phyloP scores from a whole-genome alignment of 2,797 vertebrate species.

The Myoxocephalus aenaeus region DNA sequence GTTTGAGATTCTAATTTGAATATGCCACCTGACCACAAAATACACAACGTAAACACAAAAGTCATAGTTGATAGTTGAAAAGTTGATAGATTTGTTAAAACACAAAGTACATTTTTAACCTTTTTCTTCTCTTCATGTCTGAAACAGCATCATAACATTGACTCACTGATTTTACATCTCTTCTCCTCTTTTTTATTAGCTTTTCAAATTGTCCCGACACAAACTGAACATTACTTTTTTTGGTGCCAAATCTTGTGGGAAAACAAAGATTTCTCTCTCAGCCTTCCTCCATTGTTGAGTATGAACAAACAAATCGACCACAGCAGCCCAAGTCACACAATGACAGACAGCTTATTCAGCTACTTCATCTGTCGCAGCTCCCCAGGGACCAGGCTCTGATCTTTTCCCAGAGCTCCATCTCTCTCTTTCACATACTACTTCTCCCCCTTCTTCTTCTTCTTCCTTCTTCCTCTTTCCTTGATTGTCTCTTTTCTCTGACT shows the following conservation, averaged over 20 bases:
- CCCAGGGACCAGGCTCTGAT: slow-evolving; percentile 81
- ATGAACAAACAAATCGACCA: slow-evolving; percentile 82
- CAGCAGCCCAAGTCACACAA: slow-evolving; percentile 81
- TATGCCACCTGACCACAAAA: background rate
- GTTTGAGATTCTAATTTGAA: background rate
- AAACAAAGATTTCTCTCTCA: slow-evolving; percentile 78
- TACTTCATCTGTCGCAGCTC: slow-evolving; percentile 82
- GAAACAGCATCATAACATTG: slow-evolving; percentile 45
- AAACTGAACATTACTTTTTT: slow-evolving; percentile 64
- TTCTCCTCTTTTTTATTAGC: slow-evolving; percentile 62
- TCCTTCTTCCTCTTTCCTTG: slow-evolving; percentile 36
- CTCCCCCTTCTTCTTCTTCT: slow-evolving; percentile 49
- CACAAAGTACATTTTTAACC: background rate
- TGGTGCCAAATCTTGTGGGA: slow-evolving; percentile 78
- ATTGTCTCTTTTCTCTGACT: slow-evolving; percentile 49
- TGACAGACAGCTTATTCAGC: slow-evolving; percentile 86
- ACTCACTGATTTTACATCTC: slow-evolving; percentile 45
- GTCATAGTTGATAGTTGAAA: too few relatives aligned
- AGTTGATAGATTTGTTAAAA: background rate
- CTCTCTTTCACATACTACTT: slow-evolving; percentile 64
- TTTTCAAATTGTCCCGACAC: slow-evolving; percentile 65
- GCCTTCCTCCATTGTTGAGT: slow-evolving; percentile 77
- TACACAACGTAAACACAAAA: background rate
- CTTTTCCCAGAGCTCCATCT: slow-evolving; percentile 82
- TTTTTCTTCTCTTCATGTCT: slow-evolving; percentile 5